Evolutionary conservation across 2,888 invertebrate species (phyloP).

Genomic region (Trissoscelio sp.): DNA sequence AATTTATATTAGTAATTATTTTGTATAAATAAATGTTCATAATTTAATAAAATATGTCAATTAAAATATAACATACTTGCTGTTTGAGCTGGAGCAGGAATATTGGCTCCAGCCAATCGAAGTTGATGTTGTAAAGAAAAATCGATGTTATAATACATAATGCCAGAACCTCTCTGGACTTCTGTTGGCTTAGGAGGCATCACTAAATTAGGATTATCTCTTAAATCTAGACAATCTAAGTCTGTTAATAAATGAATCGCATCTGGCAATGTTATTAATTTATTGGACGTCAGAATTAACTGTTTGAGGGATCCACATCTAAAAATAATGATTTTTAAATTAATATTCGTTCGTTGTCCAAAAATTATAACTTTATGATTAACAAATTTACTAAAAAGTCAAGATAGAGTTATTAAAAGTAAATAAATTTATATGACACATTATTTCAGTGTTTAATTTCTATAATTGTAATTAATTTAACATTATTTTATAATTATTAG

Average conservation of each 20-base stretch:
- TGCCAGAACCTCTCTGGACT: slow-evolving; percentile 89
- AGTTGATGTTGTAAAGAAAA: slow-evolving; percentile 98
- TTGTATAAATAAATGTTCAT: background rate
- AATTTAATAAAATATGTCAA: slow-evolving; percentile 6
- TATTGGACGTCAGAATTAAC: slow-evolving; percentile 96
- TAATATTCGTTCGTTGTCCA: too few relatives aligned
- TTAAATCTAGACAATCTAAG: slow-evolving; percentile 93
- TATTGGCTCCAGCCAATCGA: slow-evolving; percentile 94
- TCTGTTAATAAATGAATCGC: slow-evolving; percentile 97
- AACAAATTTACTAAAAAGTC: too few relatives aligned
- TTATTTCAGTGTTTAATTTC: too few relatives aligned
- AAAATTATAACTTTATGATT: too few relatives aligned
- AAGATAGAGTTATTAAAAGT: too few relatives aligned
- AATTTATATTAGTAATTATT: background rate
- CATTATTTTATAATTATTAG: too few relatives aligned
- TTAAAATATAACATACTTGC: slow-evolving; percentile 85
- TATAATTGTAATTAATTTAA: too few relatives aligned
- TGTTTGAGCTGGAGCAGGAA: slow-evolving; percentile 89
- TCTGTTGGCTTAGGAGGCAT: slow-evolving; percentile 99
- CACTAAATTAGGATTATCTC: slow-evolving; percentile 96
- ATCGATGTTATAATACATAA: slow-evolving; percentile 99
- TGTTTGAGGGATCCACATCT: slow-evolving; percentile 97
- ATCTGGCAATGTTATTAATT: slow-evolving; percentile 97
- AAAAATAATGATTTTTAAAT: too few relatives aligned
- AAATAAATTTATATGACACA: too few relatives aligned